Evolutionary conservation across 92 coral and sea anemone genomes (phyloP), one percentile per base, ranked within the genome.

Genomic region (Montipora capitata): DNA sequence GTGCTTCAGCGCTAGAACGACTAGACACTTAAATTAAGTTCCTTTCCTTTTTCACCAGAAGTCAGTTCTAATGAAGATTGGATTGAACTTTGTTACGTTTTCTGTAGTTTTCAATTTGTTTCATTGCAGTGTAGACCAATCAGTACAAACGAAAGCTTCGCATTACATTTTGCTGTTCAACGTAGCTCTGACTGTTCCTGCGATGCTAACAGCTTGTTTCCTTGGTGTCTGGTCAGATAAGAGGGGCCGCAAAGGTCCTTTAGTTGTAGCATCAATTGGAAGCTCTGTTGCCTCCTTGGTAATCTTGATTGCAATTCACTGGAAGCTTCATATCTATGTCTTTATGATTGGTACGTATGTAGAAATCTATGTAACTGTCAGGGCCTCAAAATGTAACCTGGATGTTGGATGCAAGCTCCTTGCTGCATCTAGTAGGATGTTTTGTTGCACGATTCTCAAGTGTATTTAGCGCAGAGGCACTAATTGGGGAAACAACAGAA

Each of bases 221-320:
- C 83, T 93, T 57, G 99, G 98, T 38, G 82, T 95, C 7, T 91
- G 97, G 96, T 96, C 99, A 43, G 99, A 96, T 87, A 95, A 91
- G 65, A 91, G 76, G 52, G 99, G 99, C 42, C 88, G 99, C 12
- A 96, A 93, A 64, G 94, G 94, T 0, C 96, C 92, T 57, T 93
- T 96, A 95, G 27, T 92, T 12, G 42, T 87, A 40, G 95, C 93
- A 65, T 78, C 93, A 1, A 40, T 93, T 35, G 98, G 96, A 10
- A 92, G 95, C 58, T 71, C 94, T 41, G 61, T 93, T 43, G 94
- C 92, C 45, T 91, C 92, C 64, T 40, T 92, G 20, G 72, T 95
- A 43, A 68, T 92, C 42, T 84, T 95, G 83, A 40, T 63, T 61
- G 91, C 95, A 6, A 93, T 95, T 68, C 90, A 96, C 72, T 82